phyloP scores from a whole-genome alignment of 2,797 vertebrate species.

The Tadarida brasiliensis region DNA sequence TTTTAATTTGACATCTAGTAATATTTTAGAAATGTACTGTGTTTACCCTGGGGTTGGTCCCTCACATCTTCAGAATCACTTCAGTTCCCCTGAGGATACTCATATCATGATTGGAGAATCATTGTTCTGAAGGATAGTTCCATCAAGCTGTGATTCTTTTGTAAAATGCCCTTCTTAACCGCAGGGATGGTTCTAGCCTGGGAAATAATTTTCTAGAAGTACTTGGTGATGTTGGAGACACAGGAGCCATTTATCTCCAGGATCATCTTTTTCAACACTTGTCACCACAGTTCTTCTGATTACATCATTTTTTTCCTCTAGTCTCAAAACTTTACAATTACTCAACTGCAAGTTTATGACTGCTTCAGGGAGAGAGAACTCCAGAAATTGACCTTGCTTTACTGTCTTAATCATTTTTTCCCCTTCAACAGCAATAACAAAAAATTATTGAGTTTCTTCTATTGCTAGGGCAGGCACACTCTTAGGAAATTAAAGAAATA shows the following conservation, averaged over 20 bases:
- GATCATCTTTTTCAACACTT: conserved; percentile 50
- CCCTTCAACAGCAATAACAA: conserved; percentile 66
- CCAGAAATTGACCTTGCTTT: conserved; percentile 72
- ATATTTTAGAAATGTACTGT: neutral
- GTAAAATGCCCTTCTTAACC: conserved; percentile 64
- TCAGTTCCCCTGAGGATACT: neutral
- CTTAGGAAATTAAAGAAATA: conserved; percentile 21
- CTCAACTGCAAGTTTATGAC: conserved; percentile 62
- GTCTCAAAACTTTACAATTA: conserved; percentile 68
- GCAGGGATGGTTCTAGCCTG: conserved; percentile 28
- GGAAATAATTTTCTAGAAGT: conserved; percentile 67
- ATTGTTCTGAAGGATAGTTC: conserved; percentile 21
- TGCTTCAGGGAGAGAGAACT: conserved; percentile 61
- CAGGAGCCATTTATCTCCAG: conserved; percentile 64
- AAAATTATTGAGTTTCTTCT: conserved; percentile 60
- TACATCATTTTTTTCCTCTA: conserved; percentile 33
- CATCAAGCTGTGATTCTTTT: neutral
- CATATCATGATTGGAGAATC: neutral
- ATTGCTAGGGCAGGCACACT: conserved; percentile 44
- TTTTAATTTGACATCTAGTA: neutral
- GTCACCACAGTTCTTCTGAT: conserved; percentile 66
- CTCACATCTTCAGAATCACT: conserved; percentile 8
- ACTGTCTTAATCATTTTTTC: conserved; percentile 63
- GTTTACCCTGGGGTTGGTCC: neutral
- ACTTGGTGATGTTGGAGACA: conserved; percentile 48